phyloP scores from a whole-genome alignment of 2,113 vertebrate species.

The Mohoua ochrocephala region DNA sequence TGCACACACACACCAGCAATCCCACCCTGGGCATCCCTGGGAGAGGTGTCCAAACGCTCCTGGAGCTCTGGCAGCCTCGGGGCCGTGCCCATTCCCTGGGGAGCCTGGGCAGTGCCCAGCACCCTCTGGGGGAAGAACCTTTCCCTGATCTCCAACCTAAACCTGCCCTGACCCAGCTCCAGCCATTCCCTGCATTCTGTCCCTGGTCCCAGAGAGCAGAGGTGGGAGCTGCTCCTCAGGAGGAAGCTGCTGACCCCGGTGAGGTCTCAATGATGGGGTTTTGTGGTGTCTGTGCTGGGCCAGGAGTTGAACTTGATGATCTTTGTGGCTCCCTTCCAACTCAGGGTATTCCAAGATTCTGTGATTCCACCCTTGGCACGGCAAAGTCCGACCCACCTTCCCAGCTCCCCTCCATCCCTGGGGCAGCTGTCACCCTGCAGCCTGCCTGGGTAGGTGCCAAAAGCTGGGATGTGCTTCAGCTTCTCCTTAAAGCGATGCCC shows the following conservation, averaged over 20 bases:
- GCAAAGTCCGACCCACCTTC: background rate
- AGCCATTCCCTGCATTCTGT: background rate
- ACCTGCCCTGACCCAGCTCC: rapidly evolving
- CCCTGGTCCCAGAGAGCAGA: background rate
- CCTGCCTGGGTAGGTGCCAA: background rate
- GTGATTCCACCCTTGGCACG: background rate
- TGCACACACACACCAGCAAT: background rate
- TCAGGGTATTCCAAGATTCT: background rate
- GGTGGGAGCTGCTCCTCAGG: background rate
- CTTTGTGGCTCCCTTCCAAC: background rate
- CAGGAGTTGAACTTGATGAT: no score
- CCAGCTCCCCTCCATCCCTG: background rate
- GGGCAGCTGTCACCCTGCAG: background rate
- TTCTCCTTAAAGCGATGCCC: background rate
- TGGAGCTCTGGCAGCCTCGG: background rate
- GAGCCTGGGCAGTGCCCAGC: background rate
- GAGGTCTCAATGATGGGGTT: background rate
- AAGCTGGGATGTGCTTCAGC: background rate
- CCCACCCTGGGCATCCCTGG: background rate
- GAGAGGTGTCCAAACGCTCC: rapidly evolving
- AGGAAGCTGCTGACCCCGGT: background rate
- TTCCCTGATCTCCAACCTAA: rapidly evolving
- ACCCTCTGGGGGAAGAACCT: background rate
- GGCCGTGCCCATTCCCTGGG: background rate
- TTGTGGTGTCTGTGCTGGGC: background rate